These are phyloP conservation scores for Ctenopoma kingsleyae DNA, from an alignment of 2,797 vertebrate species.

Conservation along the genomic window DNA sequence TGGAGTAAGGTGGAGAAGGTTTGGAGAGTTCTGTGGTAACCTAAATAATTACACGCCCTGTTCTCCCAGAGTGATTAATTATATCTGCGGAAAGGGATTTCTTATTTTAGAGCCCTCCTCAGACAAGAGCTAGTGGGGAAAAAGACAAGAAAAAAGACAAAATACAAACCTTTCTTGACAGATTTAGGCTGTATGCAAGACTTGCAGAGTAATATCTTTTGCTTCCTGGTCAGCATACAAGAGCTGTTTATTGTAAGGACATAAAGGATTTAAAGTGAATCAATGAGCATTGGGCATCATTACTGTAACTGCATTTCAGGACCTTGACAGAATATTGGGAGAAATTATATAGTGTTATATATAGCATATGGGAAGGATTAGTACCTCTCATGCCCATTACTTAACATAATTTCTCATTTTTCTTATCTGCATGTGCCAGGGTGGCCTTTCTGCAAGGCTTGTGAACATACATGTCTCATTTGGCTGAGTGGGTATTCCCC, in stretches of 20 bases:
- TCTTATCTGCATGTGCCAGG: conserved; percentile 66
- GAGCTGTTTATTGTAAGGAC: conserved; percentile 33
- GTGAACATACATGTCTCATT: conserved; percentile 50
- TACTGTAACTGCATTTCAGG: conserved; percentile 64
- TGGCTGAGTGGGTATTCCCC: conserved; percentile 46
- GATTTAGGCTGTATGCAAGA: conserved; percentile 80
- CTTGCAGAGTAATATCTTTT: conserved; percentile 74
- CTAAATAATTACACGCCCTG: conserved; percentile 88
- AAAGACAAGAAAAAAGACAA: conserved; percentile 67
- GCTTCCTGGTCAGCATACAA: conserved; percentile 65
- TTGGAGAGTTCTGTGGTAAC: conserved; percentile 82
- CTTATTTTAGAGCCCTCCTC: conserved; percentile 86
- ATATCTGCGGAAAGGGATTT: conserved; percentile 86
- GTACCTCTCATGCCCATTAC: conserved; percentile 57
- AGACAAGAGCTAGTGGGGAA: conserved; percentile 75
- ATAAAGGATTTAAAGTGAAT: conserved; percentile 71
- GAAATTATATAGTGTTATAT: conserved; percentile 41
- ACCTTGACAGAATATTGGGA: conserved; percentile 66
- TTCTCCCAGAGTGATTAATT: conserved; percentile 90
- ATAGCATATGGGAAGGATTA: conserved; percentile 66
- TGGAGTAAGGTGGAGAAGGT: conserved; percentile 50
- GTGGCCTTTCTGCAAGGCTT: conserved; percentile 44
- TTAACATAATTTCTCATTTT: conserved; percentile 62
- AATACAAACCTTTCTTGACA: conserved; percentile 83
- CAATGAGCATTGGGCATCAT: conserved; percentile 68